A percentile compares a stretch with the other conserved stretches of the same genome.
These are phyloP conservation scores for Tribolium castaneum DNA, from an alignment of 1,140 invertebrate genomes.

Conservation along the genomic window DNA sequence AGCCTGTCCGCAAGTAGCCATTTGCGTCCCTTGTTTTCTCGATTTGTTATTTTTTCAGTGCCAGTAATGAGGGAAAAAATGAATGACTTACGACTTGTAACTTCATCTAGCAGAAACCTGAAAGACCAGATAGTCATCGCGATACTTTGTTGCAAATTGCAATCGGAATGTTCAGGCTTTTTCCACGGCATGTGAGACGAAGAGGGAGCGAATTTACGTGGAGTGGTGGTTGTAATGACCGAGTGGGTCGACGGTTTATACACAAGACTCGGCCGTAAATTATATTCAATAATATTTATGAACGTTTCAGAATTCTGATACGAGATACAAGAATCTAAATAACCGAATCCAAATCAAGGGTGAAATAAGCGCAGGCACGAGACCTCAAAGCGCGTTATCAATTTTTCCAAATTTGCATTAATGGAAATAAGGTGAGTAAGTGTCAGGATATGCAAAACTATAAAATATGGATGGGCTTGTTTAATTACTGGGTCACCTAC, in stretches of 20 bases:
- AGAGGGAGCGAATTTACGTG: conserved; percentile 39
- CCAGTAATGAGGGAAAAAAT: conserved; percentile 29
- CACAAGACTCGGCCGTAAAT: conserved; percentile 58
- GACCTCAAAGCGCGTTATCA: no score
- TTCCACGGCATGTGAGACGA: not conserved
- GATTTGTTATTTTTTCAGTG: not conserved
- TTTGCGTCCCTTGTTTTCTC: not conserved
- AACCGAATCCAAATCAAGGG: no score
- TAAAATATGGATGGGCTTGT: not conserved
- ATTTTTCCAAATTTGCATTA: no score
- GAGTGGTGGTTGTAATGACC: conserved; percentile 31
- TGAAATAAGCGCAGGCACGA: no score
- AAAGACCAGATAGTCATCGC: conserved; percentile 42
- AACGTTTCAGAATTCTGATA: conserved; percentile 30
- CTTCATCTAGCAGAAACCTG: conserved; percentile 37
- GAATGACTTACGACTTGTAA: conserved; percentile 38
- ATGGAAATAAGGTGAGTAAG: not conserved
- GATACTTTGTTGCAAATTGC: conserved; percentile 49
- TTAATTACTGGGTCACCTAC: not conserved
- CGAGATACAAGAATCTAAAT: not conserved
- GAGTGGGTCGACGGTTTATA: conserved; percentile 56
- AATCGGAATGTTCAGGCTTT: conserved; percentile 3
- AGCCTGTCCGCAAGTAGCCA: conserved; percentile 12
- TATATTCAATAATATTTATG: conserved; percentile 61
- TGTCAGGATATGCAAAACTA: not conserved